phyloP scores from a whole-genome alignment of 2,888 invertebrate species.

The Nowickia ferox region DNA sequence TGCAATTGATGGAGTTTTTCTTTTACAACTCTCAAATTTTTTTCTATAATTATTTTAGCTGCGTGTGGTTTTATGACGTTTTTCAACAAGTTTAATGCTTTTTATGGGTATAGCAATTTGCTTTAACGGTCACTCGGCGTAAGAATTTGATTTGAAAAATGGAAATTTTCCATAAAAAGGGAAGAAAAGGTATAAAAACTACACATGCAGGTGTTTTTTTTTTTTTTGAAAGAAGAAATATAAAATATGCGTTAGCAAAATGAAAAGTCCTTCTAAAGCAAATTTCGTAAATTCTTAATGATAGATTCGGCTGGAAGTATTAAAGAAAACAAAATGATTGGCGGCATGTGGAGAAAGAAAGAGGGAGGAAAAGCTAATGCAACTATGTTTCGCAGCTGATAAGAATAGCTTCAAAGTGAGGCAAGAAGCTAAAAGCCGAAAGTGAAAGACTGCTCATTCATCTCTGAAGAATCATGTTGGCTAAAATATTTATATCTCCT shows the following conservation, averaged over 20 bases:
- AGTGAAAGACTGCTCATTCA: too few species aligned
- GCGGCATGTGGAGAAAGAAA: too few species aligned
- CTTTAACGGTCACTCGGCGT: conserved; percentile 29
- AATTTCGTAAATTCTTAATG: neutral
- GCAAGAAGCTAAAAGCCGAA: too few species aligned
- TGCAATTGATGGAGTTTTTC: conserved; percentile 47
- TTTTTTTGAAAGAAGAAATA: neutral
- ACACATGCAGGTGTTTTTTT: conserved; percentile 18
- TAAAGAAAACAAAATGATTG: too few species aligned
- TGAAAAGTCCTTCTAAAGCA: neutral
- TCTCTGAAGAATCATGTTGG: too few species aligned
- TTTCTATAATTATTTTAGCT: conserved; percentile 32
- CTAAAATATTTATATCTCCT: too few species aligned
- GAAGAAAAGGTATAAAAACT: neutral
- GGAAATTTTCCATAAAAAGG: conserved; percentile 7
- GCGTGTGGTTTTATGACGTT: conserved; percentile 60
- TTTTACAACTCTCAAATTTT: neutral
- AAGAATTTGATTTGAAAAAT: conserved; percentile 26
- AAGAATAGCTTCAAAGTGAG: neutral
- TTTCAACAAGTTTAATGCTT: conserved; percentile 24
- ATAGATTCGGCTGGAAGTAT: neutral
- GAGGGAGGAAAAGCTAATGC: neutral
- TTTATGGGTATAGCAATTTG: conserved; percentile 45
- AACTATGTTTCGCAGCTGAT: neutral
- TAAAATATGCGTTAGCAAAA: neutral